phyloP scores from a whole-genome alignment of 2,113 vertebrate species.

The Antechinus stuartii region DNA sequence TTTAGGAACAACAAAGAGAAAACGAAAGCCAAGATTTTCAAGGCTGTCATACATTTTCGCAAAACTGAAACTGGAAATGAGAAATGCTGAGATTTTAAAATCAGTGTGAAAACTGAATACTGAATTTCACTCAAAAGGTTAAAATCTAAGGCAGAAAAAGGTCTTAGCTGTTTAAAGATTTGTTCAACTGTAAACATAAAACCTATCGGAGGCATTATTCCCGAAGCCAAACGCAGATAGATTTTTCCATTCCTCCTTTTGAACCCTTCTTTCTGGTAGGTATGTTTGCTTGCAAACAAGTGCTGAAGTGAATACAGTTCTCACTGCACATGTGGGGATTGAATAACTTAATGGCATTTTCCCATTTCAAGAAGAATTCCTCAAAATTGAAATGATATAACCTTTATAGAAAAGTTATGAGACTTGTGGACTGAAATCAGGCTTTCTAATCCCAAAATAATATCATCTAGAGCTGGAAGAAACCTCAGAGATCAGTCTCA shows the following conservation, averaged over 20 bases:
- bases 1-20: constrained; percentile 4
- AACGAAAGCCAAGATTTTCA: background rate
- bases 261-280: constrained; percentile 6
- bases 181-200: constrained; percentile 26
- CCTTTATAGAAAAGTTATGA: background rate
- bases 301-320: background rate
- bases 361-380: background rate
- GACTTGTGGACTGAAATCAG: constrained; percentile 3
- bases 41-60: constrained; percentile 11
- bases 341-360: constrained; percentile 28
- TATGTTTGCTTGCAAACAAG: background rate
- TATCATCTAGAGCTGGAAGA: background rate
- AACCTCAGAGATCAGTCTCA: background rate
- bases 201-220: constrained; percentile 11
- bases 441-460: background rate
- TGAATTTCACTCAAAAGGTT: constrained; percentile 22
- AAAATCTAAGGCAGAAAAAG: background rate
- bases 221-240: constrained; percentile 6
- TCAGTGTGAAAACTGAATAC: background rate
- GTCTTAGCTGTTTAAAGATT: background rate
- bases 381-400: background rate
- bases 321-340: background rate
- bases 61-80: background rate
- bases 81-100: constrained; percentile 11
- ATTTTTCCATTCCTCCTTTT: constrained; percentile 23